phyloP scores from a whole-genome alignment of 2,113 vertebrate species.

The Diadophis punctatus region DNA sequence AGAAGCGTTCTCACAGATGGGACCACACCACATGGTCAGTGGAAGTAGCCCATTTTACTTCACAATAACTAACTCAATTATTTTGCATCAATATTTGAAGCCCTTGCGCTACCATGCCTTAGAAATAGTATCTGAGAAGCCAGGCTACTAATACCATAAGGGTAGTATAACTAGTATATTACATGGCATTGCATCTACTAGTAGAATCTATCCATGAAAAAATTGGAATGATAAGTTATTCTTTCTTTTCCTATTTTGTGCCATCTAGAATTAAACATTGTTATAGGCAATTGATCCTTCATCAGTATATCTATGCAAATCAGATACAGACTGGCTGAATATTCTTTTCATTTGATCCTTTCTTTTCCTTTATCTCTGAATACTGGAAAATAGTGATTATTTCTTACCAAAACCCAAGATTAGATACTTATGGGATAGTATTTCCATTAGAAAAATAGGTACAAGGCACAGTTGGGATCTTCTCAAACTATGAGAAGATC shows the following conservation, averaged over 20 bases:
- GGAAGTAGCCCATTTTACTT: conserved; percentile 59
- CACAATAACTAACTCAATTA: conserved; percentile 62
- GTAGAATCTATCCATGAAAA: conserved; percentile 54
- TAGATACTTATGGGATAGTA: not conserved
- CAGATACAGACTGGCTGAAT: conserved; percentile 12
- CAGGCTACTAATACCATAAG: conserved; percentile 63
- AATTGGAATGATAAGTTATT: conserved; percentile 53
- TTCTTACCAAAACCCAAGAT: not conserved
- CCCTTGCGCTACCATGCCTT: conserved; percentile 52
- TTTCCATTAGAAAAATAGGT: not conserved
- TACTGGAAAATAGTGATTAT: not conserved
- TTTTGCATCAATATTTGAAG: conserved; percentile 64
- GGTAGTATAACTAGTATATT: conserved; percentile 47
- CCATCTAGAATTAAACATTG: conserved; percentile 38
- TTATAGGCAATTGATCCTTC: conserved; percentile 50
- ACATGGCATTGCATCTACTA: conserved; percentile 51
- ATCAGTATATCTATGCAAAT: conserved; percentile 23
- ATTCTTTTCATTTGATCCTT: not conserved
- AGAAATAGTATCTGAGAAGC: conserved; percentile 63
- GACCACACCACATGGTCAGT: conserved; percentile 67
- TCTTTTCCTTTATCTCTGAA: not conserved
- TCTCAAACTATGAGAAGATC: accelerated
- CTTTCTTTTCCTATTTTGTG: conserved; percentile 50
- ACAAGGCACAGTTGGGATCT: not conserved
- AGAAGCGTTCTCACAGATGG: conserved; percentile 61